Percentiles rank a stretch among this genome's conserved stretches.
Evolutionary conservation across 2,113 vertebrate species (phyloP).

Genomic region (Neolamprologus falcicula): DNA sequence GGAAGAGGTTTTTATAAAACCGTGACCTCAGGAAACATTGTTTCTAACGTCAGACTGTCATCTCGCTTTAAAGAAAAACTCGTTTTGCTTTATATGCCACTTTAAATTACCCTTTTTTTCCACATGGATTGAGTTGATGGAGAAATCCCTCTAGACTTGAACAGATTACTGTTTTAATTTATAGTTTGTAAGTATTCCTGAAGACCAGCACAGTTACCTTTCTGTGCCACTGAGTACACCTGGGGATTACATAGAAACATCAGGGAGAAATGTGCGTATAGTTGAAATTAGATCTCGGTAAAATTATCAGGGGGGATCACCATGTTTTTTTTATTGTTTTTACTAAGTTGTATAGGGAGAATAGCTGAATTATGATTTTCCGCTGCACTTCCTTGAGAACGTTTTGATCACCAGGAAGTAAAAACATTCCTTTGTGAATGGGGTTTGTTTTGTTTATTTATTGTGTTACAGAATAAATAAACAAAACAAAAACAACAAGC

Average conservation of each 20-base stretch:
- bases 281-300: neutral
- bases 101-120: constrained; percentile 25
- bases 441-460: neutral
- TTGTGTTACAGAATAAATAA: neutral
- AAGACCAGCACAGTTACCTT: constrained; percentile 8
- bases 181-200: constrained; percentile 56
- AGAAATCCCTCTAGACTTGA: constrained; percentile 45
- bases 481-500: neutral
- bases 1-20: neutral
- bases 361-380: constrained; percentile 10
- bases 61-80: constrained; percentile 1
- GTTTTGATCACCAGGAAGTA: neutral
- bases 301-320: constrained; percentile 30
- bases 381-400: constrained; percentile 19
- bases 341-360: neutral
- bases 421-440: neutral
- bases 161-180: constrained; percentile 56
- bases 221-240: constrained; percentile 6
- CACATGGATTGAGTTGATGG: constrained; percentile 36
- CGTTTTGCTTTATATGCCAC: neutral
- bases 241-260: constrained; percentile 38
- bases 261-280: constrained; percentile 39
- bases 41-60: neutral
- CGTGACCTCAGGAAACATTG: neutral
- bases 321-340: neutral